A percentile compares a stretch with the other conserved stretches of the same genome.
phyloP scores from a whole-genome alignment of 2,888 invertebrate genomes.

The Gerris lacustris region DNA sequence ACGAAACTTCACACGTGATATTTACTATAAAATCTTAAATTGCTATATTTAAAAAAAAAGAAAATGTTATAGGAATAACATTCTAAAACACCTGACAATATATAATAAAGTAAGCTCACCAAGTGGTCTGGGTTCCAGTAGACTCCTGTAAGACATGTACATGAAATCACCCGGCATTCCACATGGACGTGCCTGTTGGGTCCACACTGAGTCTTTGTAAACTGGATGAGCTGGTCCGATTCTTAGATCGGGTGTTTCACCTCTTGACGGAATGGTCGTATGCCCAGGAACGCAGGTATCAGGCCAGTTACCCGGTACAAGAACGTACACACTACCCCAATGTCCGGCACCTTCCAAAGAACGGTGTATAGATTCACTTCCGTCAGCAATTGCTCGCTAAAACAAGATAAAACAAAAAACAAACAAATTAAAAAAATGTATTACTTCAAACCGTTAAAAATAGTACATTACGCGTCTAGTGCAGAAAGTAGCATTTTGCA shows the following conservation, averaged over 20 bases:
- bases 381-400: slow-evolving; percentile 44
- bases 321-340: slow-evolving; percentile 46
- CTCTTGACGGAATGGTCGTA: slow-evolving; percentile 38
- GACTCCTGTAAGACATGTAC: slow-evolving; percentile 40
- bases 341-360: slow-evolving; percentile 46
- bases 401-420: slow-evolving; percentile 33
- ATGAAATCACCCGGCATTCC: slow-evolving; percentile 48
- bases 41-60: no score
- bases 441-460: no score
- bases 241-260: slow-evolving; percentile 45
- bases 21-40: no score
- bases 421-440: no score
- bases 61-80: no score
- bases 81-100: no score
- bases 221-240: slow-evolving; percentile 42
- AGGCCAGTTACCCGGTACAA: slow-evolving; percentile 49
- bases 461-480: no score
- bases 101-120: slow-evolving; percentile 30
- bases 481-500: no score
- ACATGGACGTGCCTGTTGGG: slow-evolving; percentile 49
- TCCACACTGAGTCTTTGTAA: slow-evolving; percentile 45
- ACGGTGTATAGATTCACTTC: slow-evolving; percentile 45
- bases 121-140: slow-evolving; percentile 35
- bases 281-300: slow-evolving; percentile 39
- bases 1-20: no score